Conservation (phyloP, 2,888 invertebrate species). For the Habroteleia sp. region DNA sequence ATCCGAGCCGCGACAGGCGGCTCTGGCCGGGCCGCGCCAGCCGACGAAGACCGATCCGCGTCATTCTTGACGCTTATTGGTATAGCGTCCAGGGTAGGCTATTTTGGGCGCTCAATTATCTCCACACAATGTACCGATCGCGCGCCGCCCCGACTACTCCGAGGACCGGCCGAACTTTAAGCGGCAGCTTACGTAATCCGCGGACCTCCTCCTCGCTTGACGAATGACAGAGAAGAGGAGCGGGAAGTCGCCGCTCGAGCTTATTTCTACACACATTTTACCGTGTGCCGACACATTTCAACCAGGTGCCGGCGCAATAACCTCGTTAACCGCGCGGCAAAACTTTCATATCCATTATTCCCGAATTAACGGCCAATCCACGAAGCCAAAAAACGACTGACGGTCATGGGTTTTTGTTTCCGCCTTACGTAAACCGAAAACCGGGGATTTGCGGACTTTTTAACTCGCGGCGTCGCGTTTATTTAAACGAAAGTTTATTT, state of each 20-base stretch:
- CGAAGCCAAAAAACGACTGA: slow-evolving; percentile 40
- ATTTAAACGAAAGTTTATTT: too few species aligned
- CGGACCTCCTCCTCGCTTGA: slow-evolving; percentile 73
- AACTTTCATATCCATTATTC: slow-evolving; percentile 42
- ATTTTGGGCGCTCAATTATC: slow-evolving; percentile 69
- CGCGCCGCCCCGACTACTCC: slow-evolving; percentile 46
- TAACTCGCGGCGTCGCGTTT: too few species aligned
- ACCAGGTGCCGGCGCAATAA: slow-evolving; percentile 44
- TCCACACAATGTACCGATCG: slow-evolving; percentile 66
- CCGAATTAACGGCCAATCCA: slow-evolving; percentile 44
- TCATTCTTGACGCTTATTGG: slow-evolving; percentile 61
- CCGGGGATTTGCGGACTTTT: too few species aligned
- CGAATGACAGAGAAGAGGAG: slow-evolving; percentile 71
- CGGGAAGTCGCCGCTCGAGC: slow-evolving; percentile 62
- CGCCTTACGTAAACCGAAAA: too few species aligned
- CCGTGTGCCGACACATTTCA: slow-evolving; percentile 40
- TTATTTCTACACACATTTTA: slow-evolving; percentile 50
- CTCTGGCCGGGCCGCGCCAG: slow-evolving; percentile 38
- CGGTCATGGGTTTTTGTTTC: too few species aligned
- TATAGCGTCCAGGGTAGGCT: slow-evolving; percentile 61
- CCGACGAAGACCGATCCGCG: slow-evolving; percentile 57
- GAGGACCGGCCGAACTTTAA: slow-evolving; percentile 52
- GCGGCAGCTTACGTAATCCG: slow-evolving; percentile 72
- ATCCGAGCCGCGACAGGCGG: slow-evolving; percentile 33
- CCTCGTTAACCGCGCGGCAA: slow-evolving; percentile 29